Evolutionary conservation across 1,140 invertebrate genomes (phyloP).

Genomic region (Cryptotermes secundus): DNA sequence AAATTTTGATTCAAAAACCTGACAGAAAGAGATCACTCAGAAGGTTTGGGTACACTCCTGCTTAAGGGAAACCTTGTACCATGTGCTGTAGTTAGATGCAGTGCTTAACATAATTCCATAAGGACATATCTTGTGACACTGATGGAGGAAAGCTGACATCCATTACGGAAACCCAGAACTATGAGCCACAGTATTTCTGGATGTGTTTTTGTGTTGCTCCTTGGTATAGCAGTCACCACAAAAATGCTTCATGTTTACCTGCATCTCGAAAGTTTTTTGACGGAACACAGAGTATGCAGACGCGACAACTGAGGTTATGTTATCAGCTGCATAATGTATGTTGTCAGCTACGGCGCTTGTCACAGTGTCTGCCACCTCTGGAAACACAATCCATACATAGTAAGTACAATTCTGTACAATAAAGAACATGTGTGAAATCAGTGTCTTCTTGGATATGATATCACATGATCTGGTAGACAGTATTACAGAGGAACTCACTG

Average conservation of each 20-base stretch:
- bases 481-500: no score
- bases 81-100: no score
- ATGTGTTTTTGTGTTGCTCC: background rate
- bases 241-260: slow-evolving; percentile 40
- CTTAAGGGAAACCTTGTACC: no score
- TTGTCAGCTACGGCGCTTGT: slow-evolving; percentile 53
- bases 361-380: slow-evolving; percentile 53
- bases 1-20: no score
- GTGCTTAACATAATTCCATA: no score
- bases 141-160: background rate
- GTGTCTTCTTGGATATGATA: background rate
- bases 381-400: slow-evolving; percentile 35
- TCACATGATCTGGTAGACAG: background rate
- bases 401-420: no score
- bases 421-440: background rate
- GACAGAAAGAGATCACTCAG: no score
- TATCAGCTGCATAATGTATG: slow-evolving; percentile 45
- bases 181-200: background rate
- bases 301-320: slow-evolving; percentile 46
- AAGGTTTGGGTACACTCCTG: no score
- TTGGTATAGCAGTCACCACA: no score
- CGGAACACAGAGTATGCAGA: slow-evolving; percentile 54
- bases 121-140: no score
- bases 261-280: slow-evolving; percentile 55
- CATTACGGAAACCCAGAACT: background rate